Evolutionary conservation across 2,113 vertebrate genomes (phyloP).

Genomic region (Aramus guarauna): DNA sequence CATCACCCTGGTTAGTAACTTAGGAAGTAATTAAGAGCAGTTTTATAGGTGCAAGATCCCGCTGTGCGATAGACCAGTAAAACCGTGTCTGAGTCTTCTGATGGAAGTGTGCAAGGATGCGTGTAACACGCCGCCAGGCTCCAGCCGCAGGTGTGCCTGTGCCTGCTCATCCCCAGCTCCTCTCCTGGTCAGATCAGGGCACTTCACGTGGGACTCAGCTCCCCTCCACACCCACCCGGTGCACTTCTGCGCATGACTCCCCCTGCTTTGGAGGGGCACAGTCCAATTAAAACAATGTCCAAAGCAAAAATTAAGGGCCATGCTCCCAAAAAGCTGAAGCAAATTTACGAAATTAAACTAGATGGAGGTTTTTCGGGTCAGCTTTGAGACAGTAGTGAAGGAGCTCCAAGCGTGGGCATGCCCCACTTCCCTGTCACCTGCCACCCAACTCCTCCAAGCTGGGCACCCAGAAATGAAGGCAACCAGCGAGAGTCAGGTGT

Average conservation of each 20-base stretch:
- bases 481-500: neutral
- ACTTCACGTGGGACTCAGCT: accelerated
- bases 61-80: conserved; percentile 36
- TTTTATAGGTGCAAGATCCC: conserved; percentile 39
- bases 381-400: accelerated
- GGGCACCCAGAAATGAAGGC: neutral
- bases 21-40: conserved; percentile 46
- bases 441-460: neutral
- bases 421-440: accelerated
- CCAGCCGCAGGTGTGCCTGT: neutral
- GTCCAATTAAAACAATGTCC: neutral
- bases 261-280: neutral
- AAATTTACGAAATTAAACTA: neutral
- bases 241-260: accelerated
- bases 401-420: accelerated
- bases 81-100: neutral
- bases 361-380: neutral
- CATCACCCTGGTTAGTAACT: conserved; percentile 4
- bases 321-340: neutral
- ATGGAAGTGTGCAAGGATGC: neutral
- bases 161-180: neutral
- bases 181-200: neutral
- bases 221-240: neutral
- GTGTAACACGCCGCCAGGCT: neutral
- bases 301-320: neutral